A percentile compares a stretch with the other conserved stretches of the same genome.
Evolutionary conservation across 2,797 vertebrate genomes (phyloP).

Genomic region (Vipera ursinii): DNA sequence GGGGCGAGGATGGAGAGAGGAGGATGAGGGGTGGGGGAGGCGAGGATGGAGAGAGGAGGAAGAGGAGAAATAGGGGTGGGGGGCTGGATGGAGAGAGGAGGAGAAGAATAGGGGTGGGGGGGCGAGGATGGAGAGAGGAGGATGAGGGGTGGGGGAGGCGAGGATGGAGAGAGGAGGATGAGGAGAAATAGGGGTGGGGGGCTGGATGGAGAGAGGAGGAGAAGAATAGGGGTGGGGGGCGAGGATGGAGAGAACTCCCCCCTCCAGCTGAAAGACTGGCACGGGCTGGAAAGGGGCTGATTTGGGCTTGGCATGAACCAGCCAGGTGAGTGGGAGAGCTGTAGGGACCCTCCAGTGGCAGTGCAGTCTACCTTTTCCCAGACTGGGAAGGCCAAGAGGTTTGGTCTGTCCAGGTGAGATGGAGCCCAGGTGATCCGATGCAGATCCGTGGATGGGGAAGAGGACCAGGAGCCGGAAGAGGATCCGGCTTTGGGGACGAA

Average conservation of each 20-base stretch:
- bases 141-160: neutral
- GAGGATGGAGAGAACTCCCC: no score
- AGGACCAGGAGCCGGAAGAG: neutral
- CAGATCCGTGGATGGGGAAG: neutral
- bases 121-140: neutral
- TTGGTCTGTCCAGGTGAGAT: neutral
- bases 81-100: neutral
- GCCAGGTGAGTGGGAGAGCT: neutral
- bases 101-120: no score
- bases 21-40: no score
- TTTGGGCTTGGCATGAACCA: neutral
- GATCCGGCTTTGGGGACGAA: neutral
- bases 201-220: no score
- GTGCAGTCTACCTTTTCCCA: neutral
- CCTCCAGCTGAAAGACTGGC: neutral
- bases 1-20: accelerated
- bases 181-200: neutral
- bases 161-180: neutral
- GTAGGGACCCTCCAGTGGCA: neutral
- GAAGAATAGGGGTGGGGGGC: no score
- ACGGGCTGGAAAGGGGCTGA: neutral
- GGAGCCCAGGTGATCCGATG: neutral
- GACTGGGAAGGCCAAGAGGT: neutral
- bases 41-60: neutral
- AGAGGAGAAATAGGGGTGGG: neutral